Evolutionary conservation across 2,888 invertebrate genomes (phyloP).

Genomic region (Pristionchus mayeri): DNA sequence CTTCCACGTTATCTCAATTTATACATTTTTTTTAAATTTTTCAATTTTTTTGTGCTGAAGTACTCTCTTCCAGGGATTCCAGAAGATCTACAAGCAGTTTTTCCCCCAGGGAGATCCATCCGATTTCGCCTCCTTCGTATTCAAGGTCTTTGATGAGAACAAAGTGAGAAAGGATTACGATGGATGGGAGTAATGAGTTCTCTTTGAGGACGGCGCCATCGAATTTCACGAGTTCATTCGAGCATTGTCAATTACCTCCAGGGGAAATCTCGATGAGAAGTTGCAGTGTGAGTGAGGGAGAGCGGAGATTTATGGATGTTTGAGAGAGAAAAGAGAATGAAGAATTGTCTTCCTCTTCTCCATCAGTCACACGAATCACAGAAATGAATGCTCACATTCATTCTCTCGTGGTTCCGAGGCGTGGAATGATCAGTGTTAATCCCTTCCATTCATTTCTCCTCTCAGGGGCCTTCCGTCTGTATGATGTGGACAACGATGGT

Average conservation of each 20-base stretch:
- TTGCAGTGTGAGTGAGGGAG: conserved; percentile 86
- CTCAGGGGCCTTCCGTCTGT: conserved; percentile 95
- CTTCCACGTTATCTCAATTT: background rate
- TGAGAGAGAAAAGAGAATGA: background rate
- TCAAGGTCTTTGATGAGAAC: conserved; percentile 98
- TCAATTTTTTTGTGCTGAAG: background rate
- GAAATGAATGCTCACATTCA: too few relatives aligned
- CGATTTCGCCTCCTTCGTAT: conserved; percentile 96
- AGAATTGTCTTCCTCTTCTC: background rate
- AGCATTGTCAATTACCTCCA: conserved; percentile 96
- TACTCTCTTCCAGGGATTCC: conserved; percentile 88
- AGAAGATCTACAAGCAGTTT: conserved; percentile 99
- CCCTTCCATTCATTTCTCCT: too few relatives aligned
- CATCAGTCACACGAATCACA: too few relatives aligned
- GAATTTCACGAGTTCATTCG: conserved; percentile 99
- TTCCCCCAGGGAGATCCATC: conserved; percentile 99
- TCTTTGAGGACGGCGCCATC: conserved; percentile 96
- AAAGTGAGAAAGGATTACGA: conserved; percentile 94
- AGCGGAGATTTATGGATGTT: too few relatives aligned
- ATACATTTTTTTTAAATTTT: too few relatives aligned
- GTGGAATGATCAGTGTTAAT: too few relatives aligned
- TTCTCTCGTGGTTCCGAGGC: too few relatives aligned
- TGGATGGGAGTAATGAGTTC: conserved; percentile 7
- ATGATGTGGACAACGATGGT: conserved; percentile 95
- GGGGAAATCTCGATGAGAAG: conserved; percentile 98